Evolutionary conservation across 2,888 invertebrate species (phyloP), one percentile per base, ranked within the genome.

Genomic region (Drosophila nr. medialis): DNA sequence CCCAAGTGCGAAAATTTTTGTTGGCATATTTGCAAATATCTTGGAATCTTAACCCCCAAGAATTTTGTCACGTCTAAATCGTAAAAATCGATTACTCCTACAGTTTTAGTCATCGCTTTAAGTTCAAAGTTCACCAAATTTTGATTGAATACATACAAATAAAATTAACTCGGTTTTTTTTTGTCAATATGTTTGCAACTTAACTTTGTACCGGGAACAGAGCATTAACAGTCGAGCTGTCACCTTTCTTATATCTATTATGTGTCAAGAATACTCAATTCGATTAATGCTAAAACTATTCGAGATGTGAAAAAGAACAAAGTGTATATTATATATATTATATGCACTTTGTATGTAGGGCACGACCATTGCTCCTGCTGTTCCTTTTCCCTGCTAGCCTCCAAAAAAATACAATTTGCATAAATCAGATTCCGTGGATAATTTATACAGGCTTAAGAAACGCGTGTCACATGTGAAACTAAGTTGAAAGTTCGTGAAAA

Each of bases 381-480:
- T 29, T 40, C n/a, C 5, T 13, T 29, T 40, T 15, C 40, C 2
- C 24, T 18, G 18, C 42, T 38, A 58, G 27, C 40, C 15, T 60
- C 10, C 38, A 2, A 40, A 64, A 64, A 55, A 54, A 50, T 13
- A 32, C 27, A 59, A 77, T 77, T 77, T 77, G 38, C 70, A 77
- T 77, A 77, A 73, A 45, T 18, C 49, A 45, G 45, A 54, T 64
- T 66, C 54, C 30, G 38, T 59, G 55, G 18, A 34, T 32, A 50
- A 51, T 27, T 62, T 38, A 15, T 42, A 24, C 34, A 24, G 38
- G 21, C 38, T 29, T 58, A 34, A 7, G 40, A 2, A 58, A 24
- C n/a, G 40, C 30, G 42, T 38, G 42, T 49, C 15, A 49, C 51
- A 58, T 59, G 55, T 50, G 15, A 53, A n/a, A 21, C 34, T 24